Evolutionary conservation across 2,797 vertebrate species (phyloP).

Genomic region (Percopsis omiscomaycus): DNA sequence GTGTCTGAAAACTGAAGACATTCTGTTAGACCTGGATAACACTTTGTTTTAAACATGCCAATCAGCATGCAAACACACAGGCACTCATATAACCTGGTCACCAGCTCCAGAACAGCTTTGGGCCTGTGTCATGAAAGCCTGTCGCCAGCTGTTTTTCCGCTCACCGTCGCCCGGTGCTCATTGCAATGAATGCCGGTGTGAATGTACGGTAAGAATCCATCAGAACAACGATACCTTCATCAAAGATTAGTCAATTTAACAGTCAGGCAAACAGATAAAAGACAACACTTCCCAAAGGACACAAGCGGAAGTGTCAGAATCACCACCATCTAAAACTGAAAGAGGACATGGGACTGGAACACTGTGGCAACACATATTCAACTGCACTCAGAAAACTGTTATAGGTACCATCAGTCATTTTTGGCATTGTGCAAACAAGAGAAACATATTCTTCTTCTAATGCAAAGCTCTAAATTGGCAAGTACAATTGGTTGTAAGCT

Average conservation of each 20-base stretch:
- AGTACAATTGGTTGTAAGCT: conserved; percentile 51
- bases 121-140: neutral
- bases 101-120: conserved; percentile 8
- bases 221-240: conserved; percentile 15
- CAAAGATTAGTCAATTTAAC: conserved; percentile 14
- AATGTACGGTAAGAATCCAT: neutral
- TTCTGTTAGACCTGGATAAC: conserved; percentile 25
- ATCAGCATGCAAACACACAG: conserved; percentile 39
- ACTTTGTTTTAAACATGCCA: conserved; percentile 19
- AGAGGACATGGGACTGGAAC: conserved; percentile 34
- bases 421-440: conserved; percentile 74
- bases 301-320: conserved; percentile 9
- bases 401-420: conserved; percentile 58
- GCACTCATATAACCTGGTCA: conserved; percentile 57
- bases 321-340: conserved; percentile 12
- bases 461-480: conserved; percentile 44
- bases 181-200: too few species aligned
- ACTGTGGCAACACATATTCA: conserved; percentile 41
- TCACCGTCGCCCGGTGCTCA: too few species aligned
- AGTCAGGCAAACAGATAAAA: conserved; percentile 22
- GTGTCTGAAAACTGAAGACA: conserved; percentile 40
- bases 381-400: conserved; percentile 51
- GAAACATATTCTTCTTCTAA: conserved; percentile 26
- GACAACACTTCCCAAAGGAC: conserved; percentile 14
- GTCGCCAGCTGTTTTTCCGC: neutral